Evolutionary conservation across 2,113 vertebrate genomes (phyloP), one percentile per base, ranked within the genome.

Genomic region (Ciconia maguari): DNA sequence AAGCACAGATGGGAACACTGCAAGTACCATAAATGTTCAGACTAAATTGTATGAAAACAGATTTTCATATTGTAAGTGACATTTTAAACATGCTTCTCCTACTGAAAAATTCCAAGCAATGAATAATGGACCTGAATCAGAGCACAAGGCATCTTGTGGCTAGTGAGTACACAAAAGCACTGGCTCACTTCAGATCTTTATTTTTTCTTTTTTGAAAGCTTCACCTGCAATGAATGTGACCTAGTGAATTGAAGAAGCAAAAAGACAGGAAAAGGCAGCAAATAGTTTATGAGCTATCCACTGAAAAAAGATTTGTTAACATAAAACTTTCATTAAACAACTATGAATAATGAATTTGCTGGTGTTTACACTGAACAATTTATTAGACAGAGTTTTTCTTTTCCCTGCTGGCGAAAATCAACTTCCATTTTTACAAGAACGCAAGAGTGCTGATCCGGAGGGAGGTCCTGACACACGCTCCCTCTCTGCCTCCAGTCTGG

Each of bases 241-340:
- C 68, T 81, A 27, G 32, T n/a, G 51, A 83, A 78, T 19, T 41
- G 71, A 92, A 89, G 77, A 52, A 89, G 36, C 11, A 64, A 92
- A 84, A 94, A 76, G 34, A 68, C 22, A 79, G 51, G 41, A 87
- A 87, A 91, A 94, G 36, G 74, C 69, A 93, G 48, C 46, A 94
- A 92, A 87, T 42, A 46, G 57, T 42, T 90, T 69, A 69, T 55
- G 52, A 96, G 44, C 55, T 83, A 76, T 36, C 16, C 48, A 64
- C 48, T 71, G 86, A 71, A 87, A 65, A 85, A 87, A 75, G 24
- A 94, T 89, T 94, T 96, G 92, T 92, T 94, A 84, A 54, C 88
- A 94, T 92, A 82, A 94, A 95, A 95, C 26, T 91, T 96, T 92
- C 32, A 93, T 96, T 94, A 82, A 95, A 85, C n/a, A 92, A 38